phyloP scores from a whole-genome alignment of 2,797 vertebrate genomes.

The Rhinella marina region DNA sequence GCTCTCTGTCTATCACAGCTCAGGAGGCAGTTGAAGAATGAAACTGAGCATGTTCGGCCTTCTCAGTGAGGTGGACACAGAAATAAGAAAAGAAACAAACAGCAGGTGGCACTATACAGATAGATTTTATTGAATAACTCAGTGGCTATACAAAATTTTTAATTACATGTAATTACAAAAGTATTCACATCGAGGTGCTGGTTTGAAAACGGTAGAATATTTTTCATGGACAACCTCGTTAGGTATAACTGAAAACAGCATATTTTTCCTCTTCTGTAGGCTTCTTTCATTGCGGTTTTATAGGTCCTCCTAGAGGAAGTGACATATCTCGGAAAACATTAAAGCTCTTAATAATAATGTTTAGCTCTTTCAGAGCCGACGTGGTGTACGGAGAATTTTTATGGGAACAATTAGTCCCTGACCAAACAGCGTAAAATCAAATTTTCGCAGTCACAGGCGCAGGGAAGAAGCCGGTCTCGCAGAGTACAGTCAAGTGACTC shows the following conservation, averaged over 20 bases:
- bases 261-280: neutral
- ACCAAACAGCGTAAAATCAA: slow-evolving; percentile 50
- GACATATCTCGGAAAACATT: slow-evolving; percentile 44
- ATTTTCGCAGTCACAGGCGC: slow-evolving; percentile 28
- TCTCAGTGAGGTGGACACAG: no score
- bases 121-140: no score
- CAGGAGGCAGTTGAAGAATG: no score
- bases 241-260: slow-evolving; percentile 1
- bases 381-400: slow-evolving; percentile 20
- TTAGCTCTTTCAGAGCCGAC: slow-evolving; percentile 21
- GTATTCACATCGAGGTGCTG: no score
- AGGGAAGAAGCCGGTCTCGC: slow-evolving; percentile 18
- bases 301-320: slow-evolving; percentile 27
- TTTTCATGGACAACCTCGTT: neutral
- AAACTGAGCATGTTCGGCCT: no score
- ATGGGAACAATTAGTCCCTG: slow-evolving; percentile 45
- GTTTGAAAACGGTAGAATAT: no score
- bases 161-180: no score
- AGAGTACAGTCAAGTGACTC: slow-evolving; percentile 14
- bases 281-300: slow-evolving; percentile 22
- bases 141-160: no score
- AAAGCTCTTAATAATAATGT: slow-evolving; percentile 52
- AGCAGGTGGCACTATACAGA: no score
- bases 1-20: no score
- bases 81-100: no score